These are phyloP conservation scores for Lonchura striata DNA, from an alignment of 2,113 vertebrate genomes.

Conservation along the genomic window DNA sequence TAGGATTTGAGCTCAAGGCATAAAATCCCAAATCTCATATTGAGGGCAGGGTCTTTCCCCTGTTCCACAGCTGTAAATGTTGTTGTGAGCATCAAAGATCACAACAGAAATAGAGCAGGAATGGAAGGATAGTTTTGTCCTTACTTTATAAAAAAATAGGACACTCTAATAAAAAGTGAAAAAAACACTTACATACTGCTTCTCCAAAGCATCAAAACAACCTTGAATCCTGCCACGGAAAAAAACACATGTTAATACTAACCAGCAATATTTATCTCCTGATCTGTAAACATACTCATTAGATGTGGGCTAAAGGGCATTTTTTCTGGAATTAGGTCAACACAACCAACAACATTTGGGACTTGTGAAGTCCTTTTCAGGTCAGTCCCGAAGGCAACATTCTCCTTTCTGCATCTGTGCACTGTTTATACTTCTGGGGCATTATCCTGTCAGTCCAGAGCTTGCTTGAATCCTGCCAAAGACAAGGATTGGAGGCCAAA, in stretches of 20 bases:
- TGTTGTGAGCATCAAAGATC: neutral
- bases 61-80: neutral
- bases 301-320: neutral
- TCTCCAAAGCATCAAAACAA: conserved; percentile 81
- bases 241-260: conserved; percentile 34
- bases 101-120: neutral
- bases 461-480: neutral
- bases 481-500: neutral
- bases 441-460: neutral
- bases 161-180: neutral
- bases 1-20: neutral
- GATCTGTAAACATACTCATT: conserved; percentile 13
- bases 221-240: conserved; percentile 75
- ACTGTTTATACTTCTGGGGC: neutral
- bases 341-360: neutral
- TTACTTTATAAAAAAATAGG: neutral
- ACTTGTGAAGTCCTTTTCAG: neutral
- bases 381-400: neutral
- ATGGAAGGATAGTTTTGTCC: neutral
- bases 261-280: neutral
- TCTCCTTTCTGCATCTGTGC: neutral
- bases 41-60: neutral
- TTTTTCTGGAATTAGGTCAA: conserved; percentile 26
- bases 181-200: conserved; percentile 72
- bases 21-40: neutral